Evolutionary conservation across 2,888 invertebrate genomes (phyloP), one percentile per base, ranked within the genome.

Genomic region (Boloria selene): DNA sequence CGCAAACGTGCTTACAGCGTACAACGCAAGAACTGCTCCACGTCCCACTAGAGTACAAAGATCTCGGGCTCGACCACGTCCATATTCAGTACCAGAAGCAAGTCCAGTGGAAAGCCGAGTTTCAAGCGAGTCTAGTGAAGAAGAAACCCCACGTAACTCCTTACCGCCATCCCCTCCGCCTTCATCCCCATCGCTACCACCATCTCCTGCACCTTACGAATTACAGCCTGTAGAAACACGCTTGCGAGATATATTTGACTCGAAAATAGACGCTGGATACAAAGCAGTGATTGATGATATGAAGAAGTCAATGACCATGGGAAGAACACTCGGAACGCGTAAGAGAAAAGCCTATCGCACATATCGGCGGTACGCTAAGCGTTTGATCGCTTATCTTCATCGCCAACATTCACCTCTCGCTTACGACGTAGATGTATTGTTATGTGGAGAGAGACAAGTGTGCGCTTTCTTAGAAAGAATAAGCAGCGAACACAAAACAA

Each of bases 281-380:
- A 93, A 93, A 82, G 91, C 92, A 2, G 91, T 93, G 0, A 93
- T 93, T 16, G 93, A 93, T 72, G 92, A 92, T 31, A 93, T 93
- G 93, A 93, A 93, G 73, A 93, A 93, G 72, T 91, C 92, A 0
- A 93, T 93, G 93, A 88, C 88, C 0, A 89, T 91, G 88, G 93
- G 92, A 0, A 82, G 92, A 55, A 88, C 90, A 1, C 80, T 93
- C 0, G 89, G 92, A 5, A 77, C 92, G 0, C 82, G 88, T 55
- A 93, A 93, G 72, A 85, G 92, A 52, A 92, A 93, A 81, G 88
- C 86, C 0, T 93, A 93, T 61, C 78, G 93, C 38, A 93, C 92
- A 0, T 93, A 93, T 77, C 78, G 92, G 17, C 82, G 93, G 1
- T 93, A 93, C 68, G 93, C 93, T 0, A 93, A 93, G 70, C 80